Evolutionary conservation across 2,113 vertebrate genomes (phyloP), one percentile per base, ranked within the genome.

Genomic region (Upupa epops): DNA sequence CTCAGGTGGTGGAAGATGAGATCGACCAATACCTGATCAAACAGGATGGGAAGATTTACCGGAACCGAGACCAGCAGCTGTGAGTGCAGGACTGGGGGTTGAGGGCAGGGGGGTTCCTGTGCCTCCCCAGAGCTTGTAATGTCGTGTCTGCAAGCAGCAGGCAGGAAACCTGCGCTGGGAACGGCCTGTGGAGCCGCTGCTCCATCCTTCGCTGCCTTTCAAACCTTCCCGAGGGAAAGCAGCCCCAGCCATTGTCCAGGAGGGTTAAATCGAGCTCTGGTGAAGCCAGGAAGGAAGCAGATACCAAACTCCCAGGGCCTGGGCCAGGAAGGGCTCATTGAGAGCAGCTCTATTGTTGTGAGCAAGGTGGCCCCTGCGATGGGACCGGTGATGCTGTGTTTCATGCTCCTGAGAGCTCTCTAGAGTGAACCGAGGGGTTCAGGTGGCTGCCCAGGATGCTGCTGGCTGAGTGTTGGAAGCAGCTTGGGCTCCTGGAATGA

Each of bases 11-110:
- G 64, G 99, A 99, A 61, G 99, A 99, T 6, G 98, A 99, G 83
- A 99, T 99, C 0, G 99, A 99, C 94, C 99, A 99, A 94, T 99
- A 98, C 90, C 97, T 99, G 95, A 98, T 98, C 95, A 99, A 98
- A 75, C 99, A 99, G 92, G 99, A 99, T 1, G 99, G 99, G 68
- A 99, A 99, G 96, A 99, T 99, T 90, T 99, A 99, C 96, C 95
- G 99, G 69, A 99, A 98, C 95, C 96, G 90, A 92, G 99, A 99
- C 85, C 98, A 98, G 7, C 99, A 99, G 96, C 98, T 99, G 99
- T 99, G 86, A 98, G 98, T 97, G 20, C 17, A 95, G 11, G 40
- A 42, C 40, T 42, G n/a, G 22, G 25, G n/a, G n/a, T n/a, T n/a
- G n/a, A n/a, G n/a, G n/a, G n/a, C n/a, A n/a, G n/a, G 17, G 7